phyloP scores from a whole-genome alignment of 2,113 vertebrate genomes.

The Lontra canadensis region DNA sequence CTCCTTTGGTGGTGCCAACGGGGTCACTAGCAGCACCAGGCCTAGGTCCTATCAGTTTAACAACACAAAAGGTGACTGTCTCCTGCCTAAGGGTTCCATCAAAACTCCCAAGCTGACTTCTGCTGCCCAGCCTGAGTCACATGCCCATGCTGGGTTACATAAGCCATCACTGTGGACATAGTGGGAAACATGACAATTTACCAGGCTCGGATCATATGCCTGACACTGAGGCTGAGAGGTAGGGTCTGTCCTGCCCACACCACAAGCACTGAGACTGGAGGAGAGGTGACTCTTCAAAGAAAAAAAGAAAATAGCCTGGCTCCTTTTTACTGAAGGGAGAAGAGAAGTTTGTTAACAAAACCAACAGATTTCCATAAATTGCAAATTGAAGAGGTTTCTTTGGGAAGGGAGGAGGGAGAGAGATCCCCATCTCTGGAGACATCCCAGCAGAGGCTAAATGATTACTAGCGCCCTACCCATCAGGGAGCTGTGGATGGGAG shows the following conservation, averaged over 20 bases:
- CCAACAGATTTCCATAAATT: conserved; percentile 10
- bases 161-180: background rate
- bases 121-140: background rate
- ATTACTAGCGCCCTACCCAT: background rate
- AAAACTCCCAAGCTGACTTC: background rate
- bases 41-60: background rate
- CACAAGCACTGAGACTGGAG: background rate
- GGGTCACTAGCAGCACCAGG: background rate
- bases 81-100: background rate
- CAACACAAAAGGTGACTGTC: background rate
- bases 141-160: background rate
- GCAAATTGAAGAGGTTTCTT: background rate
- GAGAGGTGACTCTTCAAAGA: background rate
- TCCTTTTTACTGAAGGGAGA: background rate
- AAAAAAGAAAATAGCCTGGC: background rate
- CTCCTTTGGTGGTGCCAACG: background rate
- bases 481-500: background rate
- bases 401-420: background rate
- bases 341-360: background rate
- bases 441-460: background rate
- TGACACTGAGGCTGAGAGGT: background rate
- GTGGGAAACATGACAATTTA: background rate
- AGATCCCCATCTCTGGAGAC: background rate
- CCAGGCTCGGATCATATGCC: background rate
- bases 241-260: background rate